Evolutionary conservation across 1,140 invertebrate species (phyloP), one percentile per base, ranked within the genome.

Genomic region (Helicoverpa zea): DNA sequence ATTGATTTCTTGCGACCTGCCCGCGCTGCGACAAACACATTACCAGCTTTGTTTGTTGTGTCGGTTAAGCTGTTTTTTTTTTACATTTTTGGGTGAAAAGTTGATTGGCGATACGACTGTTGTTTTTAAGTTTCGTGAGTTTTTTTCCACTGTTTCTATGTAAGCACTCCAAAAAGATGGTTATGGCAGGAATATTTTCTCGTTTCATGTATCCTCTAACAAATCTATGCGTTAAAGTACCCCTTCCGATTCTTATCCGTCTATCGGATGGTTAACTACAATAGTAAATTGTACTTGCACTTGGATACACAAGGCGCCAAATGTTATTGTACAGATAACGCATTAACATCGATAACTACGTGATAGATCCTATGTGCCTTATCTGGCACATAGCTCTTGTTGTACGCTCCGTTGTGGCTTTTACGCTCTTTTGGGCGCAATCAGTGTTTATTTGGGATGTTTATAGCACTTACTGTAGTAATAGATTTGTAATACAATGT

Each of bases 21-120:
- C 30, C 52, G 52, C 70, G 51, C 47, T 58, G 70, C 70, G 51
- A 73, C 70, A 58, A 73, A 58, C 70, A 68, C 63, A 30, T 72
- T 72, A 72, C 68, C 68, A 51, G 49, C 68, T 72, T 73, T 73
- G 30, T 73, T 73, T 73, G n/a, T 73, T 73, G n/a, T 56, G 10
- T 43, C 18, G 43, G 43, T n/a, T 51, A 68, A 49, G 9, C 47
- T 12, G 3, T 68, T 16, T 64, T 29, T 64, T 29, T 14, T 7
- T 54, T 1, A 30, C 18, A 61, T 61, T 61, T 59, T 61, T 29
- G 58, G 58, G 4, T 29, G 58, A 13, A 23, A 30, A 61, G 23
- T 61, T 68, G 64, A 68, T 68, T 68, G 64, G 4, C 35, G 3
- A 43, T 43, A 5, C 4, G 35, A 43, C 5, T 43, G 35, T 43